These are phyloP conservation scores for Erythrocercus mccallii DNA, from an alignment of 2,113 vertebrate genomes.

Conservation along the genomic window DNA sequence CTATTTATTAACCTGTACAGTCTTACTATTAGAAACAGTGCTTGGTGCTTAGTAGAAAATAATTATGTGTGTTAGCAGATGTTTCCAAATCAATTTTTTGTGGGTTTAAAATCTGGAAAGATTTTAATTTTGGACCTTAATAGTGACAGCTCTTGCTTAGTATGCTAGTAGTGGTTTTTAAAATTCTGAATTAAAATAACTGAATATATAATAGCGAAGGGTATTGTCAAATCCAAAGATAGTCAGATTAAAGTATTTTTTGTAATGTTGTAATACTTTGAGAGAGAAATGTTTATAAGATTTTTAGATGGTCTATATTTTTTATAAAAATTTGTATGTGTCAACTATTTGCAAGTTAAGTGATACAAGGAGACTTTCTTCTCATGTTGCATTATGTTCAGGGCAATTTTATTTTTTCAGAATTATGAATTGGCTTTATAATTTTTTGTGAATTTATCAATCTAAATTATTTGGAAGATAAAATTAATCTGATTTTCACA, in stretches of 20 bases:
- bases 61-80: neutral
- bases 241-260: neutral
- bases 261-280: neutral
- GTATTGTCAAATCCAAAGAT: neutral
- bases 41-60: neutral
- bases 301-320: neutral
- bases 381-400: neutral
- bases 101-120: neutral
- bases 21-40: neutral
- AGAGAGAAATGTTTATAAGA: neutral
- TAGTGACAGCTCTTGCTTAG: neutral
- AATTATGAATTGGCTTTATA: neutral
- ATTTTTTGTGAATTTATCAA: neutral
- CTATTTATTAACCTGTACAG: neutral
- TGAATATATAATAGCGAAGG: neutral
- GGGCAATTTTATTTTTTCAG: neutral
- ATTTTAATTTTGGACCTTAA: neutral
- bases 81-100: neutral
- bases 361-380: neutral
- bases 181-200: neutral
- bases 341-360: neutral
- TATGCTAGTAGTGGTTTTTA: neutral
- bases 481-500: neutral
- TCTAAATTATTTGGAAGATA: neutral
- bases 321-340: neutral